phyloP scores from a whole-genome alignment of 1,140 invertebrate species.

The Muscidifurax raptorellus region DNA sequence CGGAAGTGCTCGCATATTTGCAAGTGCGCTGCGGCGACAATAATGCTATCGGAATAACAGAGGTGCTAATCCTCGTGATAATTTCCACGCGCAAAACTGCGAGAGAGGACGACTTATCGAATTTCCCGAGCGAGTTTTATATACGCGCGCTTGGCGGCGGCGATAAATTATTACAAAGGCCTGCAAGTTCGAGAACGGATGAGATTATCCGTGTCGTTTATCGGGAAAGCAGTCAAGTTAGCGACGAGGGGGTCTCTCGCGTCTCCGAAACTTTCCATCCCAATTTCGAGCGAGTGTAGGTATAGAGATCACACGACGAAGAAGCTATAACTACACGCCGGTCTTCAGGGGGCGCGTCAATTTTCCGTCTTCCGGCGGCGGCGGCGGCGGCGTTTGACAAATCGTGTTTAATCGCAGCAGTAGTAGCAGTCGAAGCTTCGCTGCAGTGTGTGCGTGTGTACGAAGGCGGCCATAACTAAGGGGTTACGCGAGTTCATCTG shows the following conservation, averaged over 20 bases:
- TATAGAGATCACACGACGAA: background rate
- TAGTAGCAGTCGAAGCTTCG: background rate
- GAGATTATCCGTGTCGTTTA: slow-evolving; percentile 16
- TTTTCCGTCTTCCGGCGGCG: slow-evolving; percentile 13
- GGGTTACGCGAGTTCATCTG: slow-evolving; percentile 10
- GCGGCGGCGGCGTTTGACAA: slow-evolving; percentile 7
- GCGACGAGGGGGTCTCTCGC: background rate
- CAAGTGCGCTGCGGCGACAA: background rate
- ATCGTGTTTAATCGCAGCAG: slow-evolving; percentile 13
- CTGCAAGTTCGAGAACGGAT: slow-evolving; percentile 13
- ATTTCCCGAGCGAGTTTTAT: background rate
- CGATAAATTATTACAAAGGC: slow-evolving; percentile 14
- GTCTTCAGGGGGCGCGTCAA: background rate
- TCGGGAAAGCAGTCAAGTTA: slow-evolving; percentile 5
- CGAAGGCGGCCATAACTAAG: background rate
- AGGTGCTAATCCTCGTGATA: background rate
- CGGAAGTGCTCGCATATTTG: background rate
- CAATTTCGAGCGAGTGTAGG: background rate
- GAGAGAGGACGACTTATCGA: background rate
- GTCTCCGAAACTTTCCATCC: background rate
- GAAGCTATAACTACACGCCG: background rate
- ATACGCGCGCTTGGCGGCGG: too few species aligned
- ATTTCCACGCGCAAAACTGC: background rate
- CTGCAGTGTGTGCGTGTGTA: background rate
- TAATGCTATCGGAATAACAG: background rate